Evolutionary conservation across 2,113 vertebrate species (phyloP).

Genomic region (Petroica traversi): DNA sequence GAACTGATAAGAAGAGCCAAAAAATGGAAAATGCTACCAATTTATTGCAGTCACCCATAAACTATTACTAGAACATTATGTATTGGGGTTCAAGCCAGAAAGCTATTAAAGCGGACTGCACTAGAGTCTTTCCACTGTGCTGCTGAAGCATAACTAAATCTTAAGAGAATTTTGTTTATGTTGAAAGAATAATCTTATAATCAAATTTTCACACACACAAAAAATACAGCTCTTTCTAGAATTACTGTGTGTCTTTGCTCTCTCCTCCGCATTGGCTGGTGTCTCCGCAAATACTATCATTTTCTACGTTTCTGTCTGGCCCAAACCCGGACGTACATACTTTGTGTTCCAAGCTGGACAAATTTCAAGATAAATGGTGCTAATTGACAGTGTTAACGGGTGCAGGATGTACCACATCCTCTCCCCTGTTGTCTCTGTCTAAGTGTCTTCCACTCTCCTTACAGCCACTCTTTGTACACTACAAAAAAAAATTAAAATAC

Average conservation of each 20-base stretch:
- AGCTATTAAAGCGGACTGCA: slow-evolving; percentile 75
- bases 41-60: slow-evolving; percentile 82
- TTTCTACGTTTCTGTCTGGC: slow-evolving; percentile 60
- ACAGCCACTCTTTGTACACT: slow-evolving; percentile 14
- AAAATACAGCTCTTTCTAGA: slow-evolving; percentile 60
- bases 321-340: slow-evolving; percentile 28
- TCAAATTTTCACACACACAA: slow-evolving; percentile 67
- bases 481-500: slow-evolving; percentile 28
- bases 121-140: slow-evolving; percentile 69
- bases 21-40: slow-evolving; percentile 78
- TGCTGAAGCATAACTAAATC: slow-evolving; percentile 74
- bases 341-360: slow-evolving; percentile 61
- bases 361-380: slow-evolving; percentile 69
- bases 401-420: slow-evolving; percentile 52
- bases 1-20: slow-evolving; percentile 78
- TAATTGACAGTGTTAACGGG: slow-evolving; percentile 71
- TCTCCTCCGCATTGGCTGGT: slow-evolving; percentile 9
- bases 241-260: slow-evolving; percentile 42
- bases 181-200: slow-evolving; percentile 71
- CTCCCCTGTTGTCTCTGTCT: slow-evolving; percentile 29
- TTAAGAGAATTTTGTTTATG: slow-evolving; percentile 64
- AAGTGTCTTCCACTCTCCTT: slow-evolving; percentile 26
- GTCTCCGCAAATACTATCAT: slow-evolving; percentile 50
- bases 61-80: slow-evolving; percentile 84
- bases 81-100: slow-evolving; percentile 80